Percentiles rank a stretch among this genome's conserved stretches.
phyloP scores from a whole-genome alignment of 2,113 vertebrate genomes.

The Rana temporaria region DNA sequence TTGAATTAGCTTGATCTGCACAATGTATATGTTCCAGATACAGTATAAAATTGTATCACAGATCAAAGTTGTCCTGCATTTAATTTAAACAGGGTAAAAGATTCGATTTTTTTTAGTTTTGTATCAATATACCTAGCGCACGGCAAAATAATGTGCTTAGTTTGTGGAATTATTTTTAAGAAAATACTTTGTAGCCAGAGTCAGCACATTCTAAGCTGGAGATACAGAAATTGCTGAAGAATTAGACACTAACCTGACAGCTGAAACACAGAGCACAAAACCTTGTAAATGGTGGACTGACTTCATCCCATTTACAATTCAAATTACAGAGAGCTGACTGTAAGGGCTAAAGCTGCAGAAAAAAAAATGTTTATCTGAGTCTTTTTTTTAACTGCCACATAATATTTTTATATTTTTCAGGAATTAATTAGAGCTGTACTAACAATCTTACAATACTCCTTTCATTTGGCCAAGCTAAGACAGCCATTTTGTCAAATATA shows the following conservation, averaged over 20 bases:
- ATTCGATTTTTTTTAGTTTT: slow-evolving; percentile 36
- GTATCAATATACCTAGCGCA: neutral
- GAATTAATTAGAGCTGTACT: too few relatives aligned
- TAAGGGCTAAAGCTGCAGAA: slow-evolving; percentile 52
- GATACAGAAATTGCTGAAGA: slow-evolving; percentile 30
- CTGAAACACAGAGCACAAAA: slow-evolving; percentile 62
- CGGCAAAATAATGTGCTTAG: neutral
- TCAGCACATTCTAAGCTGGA: slow-evolving; percentile 37
- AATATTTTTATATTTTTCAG: too few relatives aligned
- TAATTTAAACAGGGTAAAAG: neutral
- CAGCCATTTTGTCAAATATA: too few relatives aligned
- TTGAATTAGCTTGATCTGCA: neutral
- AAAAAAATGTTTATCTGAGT: too few relatives aligned
- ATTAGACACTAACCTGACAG: slow-evolving; percentile 44
- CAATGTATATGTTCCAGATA: slow-evolving; percentile 1
- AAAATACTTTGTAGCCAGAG: neutral
- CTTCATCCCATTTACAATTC: slow-evolving; percentile 65
- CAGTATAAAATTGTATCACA: neutral
- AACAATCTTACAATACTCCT: too few relatives aligned
- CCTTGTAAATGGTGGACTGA: slow-evolving; percentile 61
- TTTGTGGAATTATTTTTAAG: neutral
- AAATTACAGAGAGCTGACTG: slow-evolving; percentile 63
- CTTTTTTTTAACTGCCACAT: too few relatives aligned
- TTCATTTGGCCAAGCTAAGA: too few relatives aligned
- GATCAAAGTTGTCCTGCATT: slow-evolving; percentile 3